Percentiles rank a stretch among this genome's conserved stretches.
phyloP scores from a whole-genome alignment of 1,140 invertebrate species.

The Dendrolimus kikuchii region DNA sequence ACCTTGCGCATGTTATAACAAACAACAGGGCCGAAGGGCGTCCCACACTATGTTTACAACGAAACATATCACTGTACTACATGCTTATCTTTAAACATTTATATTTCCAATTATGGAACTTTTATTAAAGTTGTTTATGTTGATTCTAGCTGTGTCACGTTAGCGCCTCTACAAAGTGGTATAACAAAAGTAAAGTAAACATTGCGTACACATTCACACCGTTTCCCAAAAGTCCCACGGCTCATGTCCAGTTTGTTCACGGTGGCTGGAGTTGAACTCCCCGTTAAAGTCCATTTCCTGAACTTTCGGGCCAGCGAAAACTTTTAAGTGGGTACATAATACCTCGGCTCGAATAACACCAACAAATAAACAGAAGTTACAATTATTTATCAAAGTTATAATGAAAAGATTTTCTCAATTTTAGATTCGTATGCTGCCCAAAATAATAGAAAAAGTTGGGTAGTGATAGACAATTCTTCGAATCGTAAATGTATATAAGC shows the following conservation, averaged over 20 bases:
- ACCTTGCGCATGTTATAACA: neutral
- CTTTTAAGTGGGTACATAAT: slow-evolving; percentile 12
- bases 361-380: too few relatives aligned
- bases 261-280: slow-evolving; percentile 10
- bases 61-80: neutral
- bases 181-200: slow-evolving; percentile 26
- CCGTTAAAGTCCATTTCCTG: slow-evolving; percentile 10
- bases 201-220: slow-evolving; percentile 27
- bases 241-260: slow-evolving; percentile 18
- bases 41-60: slow-evolving; percentile 7
- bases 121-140: neutral
- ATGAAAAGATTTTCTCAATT: too few relatives aligned
- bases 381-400: too few relatives aligned
- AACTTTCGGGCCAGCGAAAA: slow-evolving; percentile 6
- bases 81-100: too few relatives aligned
- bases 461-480: too few relatives aligned
- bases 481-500: too few relatives aligned
- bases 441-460: too few relatives aligned
- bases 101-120: too few relatives aligned
- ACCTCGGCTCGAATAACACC: neutral
- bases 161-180: slow-evolving; percentile 9
- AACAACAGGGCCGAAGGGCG: slow-evolving; percentile 3
- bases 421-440: too few relatives aligned
- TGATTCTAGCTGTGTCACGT: slow-evolving; percentile 7
- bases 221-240: slow-evolving; percentile 18